Evolutionary conservation across 1,140 invertebrate genomes (phyloP), one percentile per base, ranked within the genome.

Genomic region (Drosophila gunungcola): DNA sequence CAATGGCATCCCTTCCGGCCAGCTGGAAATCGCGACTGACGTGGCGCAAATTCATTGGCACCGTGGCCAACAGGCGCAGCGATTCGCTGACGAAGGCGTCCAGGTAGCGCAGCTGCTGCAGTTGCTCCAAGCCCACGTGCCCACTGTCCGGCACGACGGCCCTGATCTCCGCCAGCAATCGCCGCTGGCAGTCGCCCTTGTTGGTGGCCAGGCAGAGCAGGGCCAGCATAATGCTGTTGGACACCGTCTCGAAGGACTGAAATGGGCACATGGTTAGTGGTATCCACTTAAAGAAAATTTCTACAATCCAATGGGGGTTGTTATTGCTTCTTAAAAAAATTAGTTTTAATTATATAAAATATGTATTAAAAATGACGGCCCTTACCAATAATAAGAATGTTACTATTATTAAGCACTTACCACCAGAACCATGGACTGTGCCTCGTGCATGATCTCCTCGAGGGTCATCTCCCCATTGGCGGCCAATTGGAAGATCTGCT

Each of bases 361-460:
- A 21, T 21, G 1, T 21, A 21, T 21, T 1, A 21, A 21, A 21
- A 21, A 21, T 21, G n/a, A 32, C 6, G 29, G 29, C 29, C 5
- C 5, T 32, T 32, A 32, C 5, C 5, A 32, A 32, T 32, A 32
- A 6, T 32, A 21, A 21, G 16, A 21, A 21, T 21, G 16, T 21
- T 21, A 21, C 16, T 21, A 21, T 21, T 21, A 21, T 21, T 21
- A 21, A 21, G 16, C 16, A 32, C 81, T 84, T 13, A 91, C 90
- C 90, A 91, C 91, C 46, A 91, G 42, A 1, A 91, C 81, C 91
- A 91, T 91, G 4, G 91, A 91, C 43, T 91, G 86, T 1, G 90
- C 78, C 73, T 91, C 91, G 48, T 91, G 72, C 68, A 91, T 86
- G 42, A 91, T 89, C 34, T 91, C 91, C 63, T 91, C 73, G 16